phyloP scores from a whole-genome alignment of 2,797 vertebrate genomes.

The Phaenicophaeus curvirostris region DNA sequence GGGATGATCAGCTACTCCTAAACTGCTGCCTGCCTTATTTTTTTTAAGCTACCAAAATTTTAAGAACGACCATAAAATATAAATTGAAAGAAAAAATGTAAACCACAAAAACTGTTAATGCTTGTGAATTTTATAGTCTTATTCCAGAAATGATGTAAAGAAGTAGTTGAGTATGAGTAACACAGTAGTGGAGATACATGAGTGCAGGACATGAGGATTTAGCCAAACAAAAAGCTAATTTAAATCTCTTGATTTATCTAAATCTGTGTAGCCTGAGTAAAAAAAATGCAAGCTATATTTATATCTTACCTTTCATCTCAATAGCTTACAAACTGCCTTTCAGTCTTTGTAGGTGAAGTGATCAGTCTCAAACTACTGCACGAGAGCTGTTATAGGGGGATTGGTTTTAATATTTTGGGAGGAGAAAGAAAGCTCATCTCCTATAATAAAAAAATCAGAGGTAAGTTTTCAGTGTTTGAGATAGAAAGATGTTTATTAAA shows the following conservation, averaged over 20 bases:
- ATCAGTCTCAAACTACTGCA: background rate
- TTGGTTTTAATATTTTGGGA: background rate
- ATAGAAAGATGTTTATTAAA: background rate
- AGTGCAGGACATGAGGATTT: background rate
- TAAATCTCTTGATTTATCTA: background rate
- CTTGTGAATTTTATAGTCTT: background rate
- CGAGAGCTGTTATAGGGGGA: background rate
- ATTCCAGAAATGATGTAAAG: background rate
- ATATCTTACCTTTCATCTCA: background rate
- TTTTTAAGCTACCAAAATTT: background rate
- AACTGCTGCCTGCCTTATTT: background rate
- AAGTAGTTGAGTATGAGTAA: background rate
- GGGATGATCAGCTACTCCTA: background rate
- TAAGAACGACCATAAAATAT: background rate
- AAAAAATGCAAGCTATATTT: background rate
- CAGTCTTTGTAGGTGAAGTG: background rate
- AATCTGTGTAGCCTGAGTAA: background rate
- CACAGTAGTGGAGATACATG: background rate
- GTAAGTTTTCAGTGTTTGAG: background rate
- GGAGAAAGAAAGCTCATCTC: background rate
- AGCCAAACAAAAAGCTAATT: background rate
- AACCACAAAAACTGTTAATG: background rate
- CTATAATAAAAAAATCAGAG: background rate
- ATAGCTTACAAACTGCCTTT: background rate
- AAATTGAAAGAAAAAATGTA: background rate